phyloP scores from a whole-genome alignment of 2,113 vertebrate genomes.

The Tychaedon coryphoeus region DNA sequence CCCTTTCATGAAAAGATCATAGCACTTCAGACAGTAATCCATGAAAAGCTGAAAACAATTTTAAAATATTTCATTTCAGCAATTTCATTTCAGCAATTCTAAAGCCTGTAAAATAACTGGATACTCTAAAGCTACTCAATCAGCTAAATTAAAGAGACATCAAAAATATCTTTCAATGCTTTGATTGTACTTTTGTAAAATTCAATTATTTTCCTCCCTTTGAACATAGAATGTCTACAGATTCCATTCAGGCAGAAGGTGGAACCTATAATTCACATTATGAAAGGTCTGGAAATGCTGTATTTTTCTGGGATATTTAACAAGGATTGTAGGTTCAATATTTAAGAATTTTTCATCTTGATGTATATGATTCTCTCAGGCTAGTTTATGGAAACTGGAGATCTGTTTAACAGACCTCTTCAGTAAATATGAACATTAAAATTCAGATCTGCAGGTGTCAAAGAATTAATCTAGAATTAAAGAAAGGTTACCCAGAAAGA shows the following conservation, averaged over 20 bases:
- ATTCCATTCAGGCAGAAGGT: background rate
- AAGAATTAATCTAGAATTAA: background rate
- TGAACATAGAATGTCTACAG: background rate
- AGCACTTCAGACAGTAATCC: conserved; percentile 84
- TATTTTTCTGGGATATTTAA: background rate
- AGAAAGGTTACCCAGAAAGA: background rate
- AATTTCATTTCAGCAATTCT: background rate
- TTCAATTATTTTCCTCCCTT: background rate
- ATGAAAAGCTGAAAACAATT: conserved; percentile 81
- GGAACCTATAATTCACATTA: background rate
- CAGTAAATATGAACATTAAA: background rate
- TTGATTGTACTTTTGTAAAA: background rate
- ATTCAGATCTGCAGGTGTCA: background rate
- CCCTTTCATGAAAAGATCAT: conserved; percentile 89
- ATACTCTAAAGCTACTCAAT: background rate
- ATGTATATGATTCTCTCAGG: background rate
- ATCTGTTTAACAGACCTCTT: background rate
- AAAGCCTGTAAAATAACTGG: background rate
- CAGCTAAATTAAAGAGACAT: conserved; percentile 4
- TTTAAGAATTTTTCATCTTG: background rate
- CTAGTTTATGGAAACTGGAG: background rate
- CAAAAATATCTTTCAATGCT: background rate
- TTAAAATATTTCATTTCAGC: background rate
- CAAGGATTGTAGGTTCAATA: background rate
- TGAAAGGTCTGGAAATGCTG: conserved; percentile 37